Conservation (phyloP, 2,888 invertebrate species). For the Conomelus anceps region DNA sequence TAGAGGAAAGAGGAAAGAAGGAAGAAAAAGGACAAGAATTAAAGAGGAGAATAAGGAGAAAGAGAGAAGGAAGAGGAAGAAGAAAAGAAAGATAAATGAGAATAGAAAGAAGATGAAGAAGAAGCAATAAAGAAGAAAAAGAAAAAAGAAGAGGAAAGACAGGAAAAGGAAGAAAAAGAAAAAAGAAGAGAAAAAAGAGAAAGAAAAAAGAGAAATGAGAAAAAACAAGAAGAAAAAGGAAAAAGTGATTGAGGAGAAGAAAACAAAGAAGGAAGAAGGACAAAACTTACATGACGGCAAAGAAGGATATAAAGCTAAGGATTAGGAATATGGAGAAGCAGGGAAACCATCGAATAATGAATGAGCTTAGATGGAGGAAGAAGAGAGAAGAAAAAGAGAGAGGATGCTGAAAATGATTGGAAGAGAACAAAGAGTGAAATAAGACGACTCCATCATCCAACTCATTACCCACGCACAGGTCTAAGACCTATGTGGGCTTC, state of each 20-base stretch:
- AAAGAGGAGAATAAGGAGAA: background rate
- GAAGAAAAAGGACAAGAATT: background rate
- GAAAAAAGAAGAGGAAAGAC: background rate
- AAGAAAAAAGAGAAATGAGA: background rate
- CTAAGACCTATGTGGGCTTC: too few relatives aligned
- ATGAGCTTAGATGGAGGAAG: background rate
- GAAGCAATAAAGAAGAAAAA: background rate
- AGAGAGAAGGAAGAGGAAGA: background rate
- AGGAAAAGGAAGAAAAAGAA: background rate
- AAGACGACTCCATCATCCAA: too few relatives aligned
- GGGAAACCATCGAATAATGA: background rate
- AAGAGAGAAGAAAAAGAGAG: too few relatives aligned
- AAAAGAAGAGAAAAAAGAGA: background rate
- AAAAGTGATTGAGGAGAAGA: background rate
- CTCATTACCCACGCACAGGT: too few relatives aligned
- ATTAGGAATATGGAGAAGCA: background rate
- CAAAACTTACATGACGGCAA: background rate
- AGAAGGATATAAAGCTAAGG: background rate
- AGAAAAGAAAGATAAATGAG: background rate
- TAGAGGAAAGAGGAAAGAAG: background rate
- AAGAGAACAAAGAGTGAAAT: background rate
- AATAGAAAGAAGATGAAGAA: background rate
- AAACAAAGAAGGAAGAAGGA: background rate
- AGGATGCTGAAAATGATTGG: background rate
- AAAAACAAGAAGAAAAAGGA: too few relatives aligned